These are phyloP conservation scores for Spondyliosoma cantharus DNA, from an alignment of 2,797 vertebrate species.

Conservation along the genomic window DNA sequence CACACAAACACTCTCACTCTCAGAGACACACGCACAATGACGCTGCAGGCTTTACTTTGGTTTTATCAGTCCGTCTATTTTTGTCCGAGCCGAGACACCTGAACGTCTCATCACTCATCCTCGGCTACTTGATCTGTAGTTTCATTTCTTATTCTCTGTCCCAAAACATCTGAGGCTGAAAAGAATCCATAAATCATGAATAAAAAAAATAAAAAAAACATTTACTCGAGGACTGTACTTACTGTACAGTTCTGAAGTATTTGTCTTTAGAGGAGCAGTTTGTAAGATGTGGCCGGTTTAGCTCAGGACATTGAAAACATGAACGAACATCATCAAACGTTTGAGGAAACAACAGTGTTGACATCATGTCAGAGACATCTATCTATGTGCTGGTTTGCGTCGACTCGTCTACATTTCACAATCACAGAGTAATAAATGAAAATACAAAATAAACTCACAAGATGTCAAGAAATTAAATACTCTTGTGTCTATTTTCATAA, in stretches of 20 bases:
- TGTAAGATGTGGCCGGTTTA: too few species aligned
- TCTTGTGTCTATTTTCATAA: too few species aligned
- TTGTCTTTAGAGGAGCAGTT: not conserved
- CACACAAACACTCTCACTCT: conserved; percentile 17
- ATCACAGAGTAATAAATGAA: too few species aligned
- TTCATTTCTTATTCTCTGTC: not conserved
- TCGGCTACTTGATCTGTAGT: conserved; percentile 3
- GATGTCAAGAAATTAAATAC: too few species aligned
- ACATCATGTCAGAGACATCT: too few species aligned
- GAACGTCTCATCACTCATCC: conserved; percentile 1
- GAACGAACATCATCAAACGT: too few species aligned
- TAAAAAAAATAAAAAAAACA: not conserved
- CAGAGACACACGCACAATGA: conserved; percentile 6
- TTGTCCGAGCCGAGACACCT: conserved; percentile 9
- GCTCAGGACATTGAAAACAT: too few species aligned
- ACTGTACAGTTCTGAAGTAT: not conserved
- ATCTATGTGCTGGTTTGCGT: too few species aligned
- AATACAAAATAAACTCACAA: too few species aligned
- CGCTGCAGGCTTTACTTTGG: not conserved
- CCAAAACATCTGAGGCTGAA: not conserved
- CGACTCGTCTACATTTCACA: too few species aligned
- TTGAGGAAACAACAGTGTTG: too few species aligned
- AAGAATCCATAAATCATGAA: not conserved
- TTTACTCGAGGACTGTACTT: not conserved
- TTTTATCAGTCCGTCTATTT: not conserved